Evolutionary conservation across 1,140 invertebrate genomes (phyloP).

Genomic region (Drosophila varians): DNA sequence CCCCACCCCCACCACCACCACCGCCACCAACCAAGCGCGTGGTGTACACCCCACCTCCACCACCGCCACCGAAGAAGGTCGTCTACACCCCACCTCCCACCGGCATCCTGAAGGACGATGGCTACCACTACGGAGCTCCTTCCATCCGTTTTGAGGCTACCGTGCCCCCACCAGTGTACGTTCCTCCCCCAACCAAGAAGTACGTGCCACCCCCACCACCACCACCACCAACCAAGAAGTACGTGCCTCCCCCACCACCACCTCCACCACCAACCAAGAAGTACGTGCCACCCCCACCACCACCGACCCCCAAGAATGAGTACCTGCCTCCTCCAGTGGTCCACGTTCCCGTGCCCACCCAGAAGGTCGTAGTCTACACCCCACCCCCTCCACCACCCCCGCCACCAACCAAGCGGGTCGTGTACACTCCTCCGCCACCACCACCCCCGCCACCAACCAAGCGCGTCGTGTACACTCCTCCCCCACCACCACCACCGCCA

Average conservation of each 20-base stretch:
- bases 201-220: conserved; percentile 30
- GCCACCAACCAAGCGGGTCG: conserved; percentile 10
- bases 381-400: conserved; percentile 42
- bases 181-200: conserved; percentile 18
- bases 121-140: conserved; percentile 30
- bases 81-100: conserved; percentile 26
- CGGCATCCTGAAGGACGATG: conserved; percentile 25
- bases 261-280: conserved; percentile 31
- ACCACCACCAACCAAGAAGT: conserved; percentile 17
- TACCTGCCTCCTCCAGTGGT: conserved; percentile 21
- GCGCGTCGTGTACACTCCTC: conserved; percentile 25
- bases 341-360: conserved; percentile 2
- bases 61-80: conserved; percentile 35
- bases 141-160: conserved; percentile 21
- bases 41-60: conserved; percentile 26
- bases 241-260: conserved; percentile 15
- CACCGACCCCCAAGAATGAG: background rate
- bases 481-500: conserved; percentile 24
- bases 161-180: conserved; percentile 19
- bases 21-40: conserved; percentile 30
- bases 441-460: conserved; percentile 36
- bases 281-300: conserved; percentile 4
- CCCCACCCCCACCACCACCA: conserved; percentile 28
- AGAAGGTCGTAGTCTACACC: conserved; percentile 25
- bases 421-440: conserved; percentile 27